Evolutionary conservation across 1,140 invertebrate species (phyloP).

Genomic region (Batillaria attramentaria): DNA sequence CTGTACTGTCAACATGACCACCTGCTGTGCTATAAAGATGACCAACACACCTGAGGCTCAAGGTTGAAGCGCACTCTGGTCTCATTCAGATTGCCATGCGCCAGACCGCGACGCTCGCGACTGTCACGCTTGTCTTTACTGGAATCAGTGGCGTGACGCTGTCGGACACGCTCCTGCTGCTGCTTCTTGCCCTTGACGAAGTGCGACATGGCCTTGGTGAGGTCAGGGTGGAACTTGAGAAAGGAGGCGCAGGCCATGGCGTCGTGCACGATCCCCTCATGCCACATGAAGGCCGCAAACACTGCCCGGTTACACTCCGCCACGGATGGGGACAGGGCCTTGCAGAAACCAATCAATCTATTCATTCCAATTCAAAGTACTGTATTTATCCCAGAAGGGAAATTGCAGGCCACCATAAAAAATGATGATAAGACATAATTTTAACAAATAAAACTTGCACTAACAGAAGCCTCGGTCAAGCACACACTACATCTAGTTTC

Average conservation of each 20-base stretch:
- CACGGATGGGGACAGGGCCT: conserved; percentile 91
- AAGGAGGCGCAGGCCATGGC: conserved; percentile 98
- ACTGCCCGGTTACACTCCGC: conserved; percentile 93
- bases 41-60: conserved; percentile 48
- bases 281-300: conserved; percentile 97
- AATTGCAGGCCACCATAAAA: too few species aligned
- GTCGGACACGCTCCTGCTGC: conserved; percentile 47
- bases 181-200: conserved; percentile 54
- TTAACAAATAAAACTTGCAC: too few species aligned
- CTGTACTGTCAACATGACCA: too few species aligned
- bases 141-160: conserved; percentile 66
- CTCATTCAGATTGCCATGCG: conserved; percentile 61
- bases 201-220: conserved; percentile 73
- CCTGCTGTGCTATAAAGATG: too few species aligned
- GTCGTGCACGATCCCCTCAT: conserved; percentile 97
- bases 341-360: too few species aligned
- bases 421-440: too few species aligned
- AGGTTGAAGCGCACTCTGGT: conserved; percentile 62
- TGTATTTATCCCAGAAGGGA: too few species aligned
- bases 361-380: too few species aligned
- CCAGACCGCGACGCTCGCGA: conserved; percentile 23
- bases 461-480: too few species aligned
- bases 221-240: conserved; percentile 92
- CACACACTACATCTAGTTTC: too few species aligned
- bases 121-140: conserved; percentile 61